A percentile compares a stretch with the other conserved stretches of the same genome.
Conservation (phyloP, 2,888 invertebrate species). For the Lacanobia wlatinum region DNA sequence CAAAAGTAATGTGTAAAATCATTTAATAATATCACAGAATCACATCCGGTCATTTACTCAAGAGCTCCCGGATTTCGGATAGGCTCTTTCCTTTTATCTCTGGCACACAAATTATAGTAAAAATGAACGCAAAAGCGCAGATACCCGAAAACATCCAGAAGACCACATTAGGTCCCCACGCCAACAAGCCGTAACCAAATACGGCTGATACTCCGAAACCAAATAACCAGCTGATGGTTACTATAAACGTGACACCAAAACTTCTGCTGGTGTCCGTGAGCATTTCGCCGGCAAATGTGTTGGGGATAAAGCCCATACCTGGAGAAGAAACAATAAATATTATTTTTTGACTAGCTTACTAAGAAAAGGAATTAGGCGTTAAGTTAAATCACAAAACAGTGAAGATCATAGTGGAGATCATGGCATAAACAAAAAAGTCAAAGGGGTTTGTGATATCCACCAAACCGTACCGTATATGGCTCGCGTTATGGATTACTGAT, state of each 20-base stretch:
- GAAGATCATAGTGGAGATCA: background rate
- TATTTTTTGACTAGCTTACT: background rate
- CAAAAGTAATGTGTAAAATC: background rate
- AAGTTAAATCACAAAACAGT: too few species aligned
- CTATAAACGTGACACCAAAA: constrained; percentile 66
- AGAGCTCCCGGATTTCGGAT: constrained; percentile 68
- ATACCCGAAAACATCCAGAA: constrained; percentile 69
- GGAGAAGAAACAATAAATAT: constrained; percentile 1
- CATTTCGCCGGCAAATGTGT: constrained; percentile 73
- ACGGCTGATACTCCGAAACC: constrained; percentile 69
- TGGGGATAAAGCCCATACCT: constrained; percentile 75
- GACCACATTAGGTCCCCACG: constrained; percentile 60
- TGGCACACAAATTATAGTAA: constrained; percentile 68
- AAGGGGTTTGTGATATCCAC: background rate
- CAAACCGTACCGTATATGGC: background rate
- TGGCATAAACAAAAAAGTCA: background rate
- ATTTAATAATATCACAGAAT: background rate
- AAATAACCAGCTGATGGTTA: constrained; percentile 65
- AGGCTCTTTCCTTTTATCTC: constrained; percentile 73
- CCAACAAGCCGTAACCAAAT: constrained; percentile 11
- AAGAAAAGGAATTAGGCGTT: background rate
- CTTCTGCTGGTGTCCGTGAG: constrained; percentile 71
- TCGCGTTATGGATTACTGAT: background rate
- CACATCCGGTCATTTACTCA: constrained; percentile 23
- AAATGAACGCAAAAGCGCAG: constrained; percentile 62